Conservation (phyloP, 2,797 vertebrate species). For the Pitangus sulphuratus region DNA sequence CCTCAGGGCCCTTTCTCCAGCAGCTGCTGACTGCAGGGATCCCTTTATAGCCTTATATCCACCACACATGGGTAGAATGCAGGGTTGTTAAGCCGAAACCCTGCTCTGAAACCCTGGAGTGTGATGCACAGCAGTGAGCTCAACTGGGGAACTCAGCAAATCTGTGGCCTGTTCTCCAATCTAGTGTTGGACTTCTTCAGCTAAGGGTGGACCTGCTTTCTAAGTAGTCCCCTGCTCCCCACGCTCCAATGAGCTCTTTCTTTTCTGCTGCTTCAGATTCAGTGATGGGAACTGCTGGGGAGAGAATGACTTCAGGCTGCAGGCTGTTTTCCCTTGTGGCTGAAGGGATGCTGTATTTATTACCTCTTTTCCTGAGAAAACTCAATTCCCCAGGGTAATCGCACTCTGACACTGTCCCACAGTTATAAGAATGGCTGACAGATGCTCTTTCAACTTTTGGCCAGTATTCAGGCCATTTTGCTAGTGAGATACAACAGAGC, state of each 20-base stretch:
- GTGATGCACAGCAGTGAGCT: neutral
- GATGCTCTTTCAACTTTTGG: neutral
- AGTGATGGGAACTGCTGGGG: neutral
- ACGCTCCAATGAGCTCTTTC: neutral
- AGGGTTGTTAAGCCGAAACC: neutral
- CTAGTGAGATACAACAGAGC: neutral
- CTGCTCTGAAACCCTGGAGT: neutral
- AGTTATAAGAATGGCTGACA: neutral
- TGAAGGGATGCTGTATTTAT: neutral
- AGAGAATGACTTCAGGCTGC: neutral
- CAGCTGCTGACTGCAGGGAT: neutral
- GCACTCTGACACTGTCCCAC: neutral
- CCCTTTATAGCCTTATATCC: neutral
- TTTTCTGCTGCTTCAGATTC: neutral
- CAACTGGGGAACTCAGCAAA: neutral
- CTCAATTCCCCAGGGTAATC: neutral
- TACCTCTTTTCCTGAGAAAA: neutral
- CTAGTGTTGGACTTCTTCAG: neutral
- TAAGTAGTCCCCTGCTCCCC: neutral
- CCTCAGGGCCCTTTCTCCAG: neutral
- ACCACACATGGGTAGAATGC: neutral
- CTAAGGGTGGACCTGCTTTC: neutral
- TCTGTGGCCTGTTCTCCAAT: neutral
- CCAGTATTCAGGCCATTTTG: neutral
- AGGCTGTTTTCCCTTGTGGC: neutral